Conservation (phyloP, 2,888 invertebrate species). For the Chrysolina oricalcia region DNA sequence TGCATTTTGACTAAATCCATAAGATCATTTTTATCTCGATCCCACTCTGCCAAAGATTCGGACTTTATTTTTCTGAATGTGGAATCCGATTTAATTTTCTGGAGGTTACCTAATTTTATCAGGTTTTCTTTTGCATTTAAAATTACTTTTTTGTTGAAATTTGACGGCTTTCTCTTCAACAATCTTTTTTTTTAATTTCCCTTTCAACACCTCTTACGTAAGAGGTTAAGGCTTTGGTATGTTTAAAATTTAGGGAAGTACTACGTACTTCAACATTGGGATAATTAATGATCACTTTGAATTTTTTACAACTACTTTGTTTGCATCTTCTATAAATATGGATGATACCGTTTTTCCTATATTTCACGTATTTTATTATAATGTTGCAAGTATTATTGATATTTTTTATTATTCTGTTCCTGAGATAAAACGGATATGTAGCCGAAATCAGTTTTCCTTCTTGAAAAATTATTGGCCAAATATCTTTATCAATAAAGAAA, state of each 20-base stretch:
- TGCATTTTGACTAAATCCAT: conserved; percentile 26
- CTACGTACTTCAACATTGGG: too few relatives aligned
- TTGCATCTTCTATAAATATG: too few relatives aligned
- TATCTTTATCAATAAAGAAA: background rate
- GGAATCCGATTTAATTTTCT: conserved; percentile 9
- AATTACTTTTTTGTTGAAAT: background rate
- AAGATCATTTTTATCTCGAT: conserved; percentile 14
- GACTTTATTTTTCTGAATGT: background rate
- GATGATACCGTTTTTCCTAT: too few relatives aligned
- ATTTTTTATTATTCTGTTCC: background rate
- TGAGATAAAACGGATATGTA: background rate
- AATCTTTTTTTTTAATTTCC: conserved; percentile 1
- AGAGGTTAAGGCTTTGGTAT: too few relatives aligned
- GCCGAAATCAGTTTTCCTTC: background rate
- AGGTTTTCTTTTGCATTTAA: background rate
- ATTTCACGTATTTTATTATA: conserved; percentile 7
- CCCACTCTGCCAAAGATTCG: conserved; percentile 6
- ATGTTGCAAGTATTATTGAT: background rate
- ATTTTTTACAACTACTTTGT: too few relatives aligned
- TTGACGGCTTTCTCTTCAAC: background rate
- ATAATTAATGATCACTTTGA: too few relatives aligned
- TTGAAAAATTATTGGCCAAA: background rate
- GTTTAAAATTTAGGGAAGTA: too few relatives aligned
- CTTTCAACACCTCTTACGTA: too few relatives aligned
- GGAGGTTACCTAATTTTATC: background rate